These are phyloP conservation scores for Littorina saxatilis DNA, from an alignment of 1,140 invertebrate genomes.

Conservation along the genomic window DNA sequence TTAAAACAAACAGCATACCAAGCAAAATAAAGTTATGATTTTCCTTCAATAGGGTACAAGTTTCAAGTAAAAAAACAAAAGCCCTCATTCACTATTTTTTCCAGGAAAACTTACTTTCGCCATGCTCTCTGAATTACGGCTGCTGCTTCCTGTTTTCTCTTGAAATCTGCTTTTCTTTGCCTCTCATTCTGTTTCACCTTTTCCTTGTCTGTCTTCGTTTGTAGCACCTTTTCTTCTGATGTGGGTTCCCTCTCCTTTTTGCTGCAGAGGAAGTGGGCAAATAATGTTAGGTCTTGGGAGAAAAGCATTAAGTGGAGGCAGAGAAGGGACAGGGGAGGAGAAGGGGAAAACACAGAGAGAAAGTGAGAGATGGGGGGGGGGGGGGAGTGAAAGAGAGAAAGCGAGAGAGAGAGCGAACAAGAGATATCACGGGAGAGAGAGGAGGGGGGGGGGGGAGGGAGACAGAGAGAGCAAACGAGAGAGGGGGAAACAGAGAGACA, in stretches of 20 bases:
- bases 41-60: too few species aligned
- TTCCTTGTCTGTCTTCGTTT: background rate
- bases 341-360: background rate
- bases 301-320: background rate
- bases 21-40: too few species aligned
- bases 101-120: slow-evolving; percentile 15
- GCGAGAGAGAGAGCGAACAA: background rate
- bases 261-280: background rate
- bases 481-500: background rate
- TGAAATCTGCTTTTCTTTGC: background rate
- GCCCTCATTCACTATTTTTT: background rate
- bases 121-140: slow-evolving; percentile 10
- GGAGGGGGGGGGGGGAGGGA: background rate
- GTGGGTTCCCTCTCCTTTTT: slow-evolving; percentile 4
- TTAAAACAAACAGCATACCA: too few species aligned
- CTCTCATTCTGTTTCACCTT: background rate
- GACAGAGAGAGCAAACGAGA: background rate
- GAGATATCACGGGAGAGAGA: background rate
- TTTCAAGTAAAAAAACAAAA: too few species aligned
- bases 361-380: background rate
- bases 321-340: slow-evolving; percentile 13
- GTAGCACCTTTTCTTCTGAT: background rate
- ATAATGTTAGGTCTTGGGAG: too few species aligned
- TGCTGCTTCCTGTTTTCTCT: slow-evolving; percentile 24
- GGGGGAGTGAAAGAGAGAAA: background rate